phyloP scores from a whole-genome alignment of 2,888 invertebrate species.

The Cephus runcator region DNA sequence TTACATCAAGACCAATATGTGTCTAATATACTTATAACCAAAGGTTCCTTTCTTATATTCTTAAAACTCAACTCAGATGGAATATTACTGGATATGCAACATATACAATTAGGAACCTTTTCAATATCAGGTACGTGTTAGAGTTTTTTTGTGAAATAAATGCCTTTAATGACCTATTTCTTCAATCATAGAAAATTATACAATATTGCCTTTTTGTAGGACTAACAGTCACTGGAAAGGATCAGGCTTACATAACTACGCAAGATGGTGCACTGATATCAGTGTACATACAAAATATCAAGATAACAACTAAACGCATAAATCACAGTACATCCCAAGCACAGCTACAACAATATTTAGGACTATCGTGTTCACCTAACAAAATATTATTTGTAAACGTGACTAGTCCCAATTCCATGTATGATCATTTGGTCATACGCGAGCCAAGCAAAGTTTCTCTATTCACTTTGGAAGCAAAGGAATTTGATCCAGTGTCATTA shows the following conservation, averaged over 20 bases:
- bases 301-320: conserved; percentile 29
- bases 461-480: conserved; percentile 39
- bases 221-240: conserved; percentile 29
- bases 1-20: conserved; percentile 27
- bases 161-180: background rate
- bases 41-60: conserved; percentile 43
- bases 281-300: conserved; percentile 22
- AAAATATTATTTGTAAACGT: conserved; percentile 42
- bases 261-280: conserved; percentile 43
- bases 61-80: conserved; percentile 38
- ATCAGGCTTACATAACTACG: conserved; percentile 42
- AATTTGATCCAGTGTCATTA: conserved; percentile 40
- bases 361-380: conserved; percentile 49
- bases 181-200: background rate
- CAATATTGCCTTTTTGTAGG: conserved; percentile 37
- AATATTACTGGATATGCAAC: conserved; percentile 30
- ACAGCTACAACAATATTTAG: conserved; percentile 47
- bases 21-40: conserved; percentile 42
- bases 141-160: background rate
- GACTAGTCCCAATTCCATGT: conserved; percentile 52
- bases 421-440: conserved; percentile 57
- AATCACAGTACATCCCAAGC: conserved; percentile 36
- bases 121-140: conserved; percentile 50
- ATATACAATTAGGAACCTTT: conserved; percentile 41
- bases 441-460: conserved; percentile 54